Evolutionary conservation across 2,797 vertebrate species (phyloP), one percentile per base, ranked within the genome.

Genomic region (Muscicapa comitata): DNA sequence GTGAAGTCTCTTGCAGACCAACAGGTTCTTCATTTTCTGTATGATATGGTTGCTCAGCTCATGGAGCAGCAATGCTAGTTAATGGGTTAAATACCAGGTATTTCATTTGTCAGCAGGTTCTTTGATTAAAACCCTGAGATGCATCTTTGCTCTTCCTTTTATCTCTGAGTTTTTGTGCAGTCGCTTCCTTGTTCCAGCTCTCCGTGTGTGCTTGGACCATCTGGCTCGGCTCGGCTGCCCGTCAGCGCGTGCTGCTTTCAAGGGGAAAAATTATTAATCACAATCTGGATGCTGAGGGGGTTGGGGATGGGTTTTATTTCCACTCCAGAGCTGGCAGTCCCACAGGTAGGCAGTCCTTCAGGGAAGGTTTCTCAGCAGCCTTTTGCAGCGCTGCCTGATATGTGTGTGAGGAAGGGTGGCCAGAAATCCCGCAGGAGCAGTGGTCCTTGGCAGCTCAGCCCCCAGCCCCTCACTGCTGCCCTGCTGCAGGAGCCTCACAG

Each of bases 181-280:
- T 90, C n/a, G 0, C 55, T 91, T 42, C 31, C 65, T 75, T 47
- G 87, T 93, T 97, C 70, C 94, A 93, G 87, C 85, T 94, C 95
- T 79, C 42, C 73, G 85, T 59, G 95, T 95, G 89, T 54, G 91
- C 85, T 72, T 1, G 0, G 94, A 93, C 95, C 95, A 97, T 96
- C 96, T 97, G 96, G 95, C 95, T 40, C 3, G 0, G 82, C 87
- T 95, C 7, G 4, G 62, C 85, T 57, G 95, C 87, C 86, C 51
- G 0, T 75, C 89, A 47, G 0, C 0, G 47, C 29, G 62, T 31
- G 26, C 85, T 59, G 87, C 87, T 94, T 95, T 94, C 79, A 91
- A 66, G 85, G 86, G 73, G 94, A 51, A 90, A 54, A 84, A 76
- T 78, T 84, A 78, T 62, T 91, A 94, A 94, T 73, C 89, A 86